Conservation (phyloP, 2,888 invertebrate genomes). For the Dasypogon diadema region DNA sequence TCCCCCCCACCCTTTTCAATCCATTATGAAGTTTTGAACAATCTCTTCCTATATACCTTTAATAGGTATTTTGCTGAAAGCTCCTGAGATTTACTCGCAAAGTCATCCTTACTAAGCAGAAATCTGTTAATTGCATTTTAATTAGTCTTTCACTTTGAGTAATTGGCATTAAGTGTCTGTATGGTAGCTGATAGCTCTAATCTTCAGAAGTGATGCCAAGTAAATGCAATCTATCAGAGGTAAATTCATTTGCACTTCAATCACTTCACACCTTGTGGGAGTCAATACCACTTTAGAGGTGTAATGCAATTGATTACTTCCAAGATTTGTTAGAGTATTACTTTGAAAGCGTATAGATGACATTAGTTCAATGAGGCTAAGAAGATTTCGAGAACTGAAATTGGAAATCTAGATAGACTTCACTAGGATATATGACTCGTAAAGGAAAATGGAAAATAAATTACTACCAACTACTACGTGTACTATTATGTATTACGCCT, state of each 20-base stretch:
- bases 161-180: not conserved
- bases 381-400: not conserved
- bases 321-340: not conserved
- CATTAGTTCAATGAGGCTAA: not conserved
- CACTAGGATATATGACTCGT: no score
- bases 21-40: conserved; percentile 14
- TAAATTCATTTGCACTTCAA: conserved; percentile 28
- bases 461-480: no score
- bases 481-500: no score
- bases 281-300: conserved; percentile 25
- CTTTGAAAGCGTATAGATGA: not conserved
- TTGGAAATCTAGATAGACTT: not conserved
- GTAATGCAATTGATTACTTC: conserved; percentile 23
- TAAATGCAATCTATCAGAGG: conserved; percentile 16
- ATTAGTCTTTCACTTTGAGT: conserved; percentile 10
- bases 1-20: not conserved
- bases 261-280: conserved; percentile 7
- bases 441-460: no score
- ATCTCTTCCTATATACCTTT: not conserved
- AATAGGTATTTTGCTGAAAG: not conserved
- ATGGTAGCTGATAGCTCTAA: not conserved
- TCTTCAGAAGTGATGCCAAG: not conserved
- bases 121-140: conserved; percentile 39
- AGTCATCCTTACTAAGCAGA: not conserved
- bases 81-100: not conserved